phyloP scores from a whole-genome alignment of 1,140 invertebrate species.

The Habropoda laboriosa region DNA sequence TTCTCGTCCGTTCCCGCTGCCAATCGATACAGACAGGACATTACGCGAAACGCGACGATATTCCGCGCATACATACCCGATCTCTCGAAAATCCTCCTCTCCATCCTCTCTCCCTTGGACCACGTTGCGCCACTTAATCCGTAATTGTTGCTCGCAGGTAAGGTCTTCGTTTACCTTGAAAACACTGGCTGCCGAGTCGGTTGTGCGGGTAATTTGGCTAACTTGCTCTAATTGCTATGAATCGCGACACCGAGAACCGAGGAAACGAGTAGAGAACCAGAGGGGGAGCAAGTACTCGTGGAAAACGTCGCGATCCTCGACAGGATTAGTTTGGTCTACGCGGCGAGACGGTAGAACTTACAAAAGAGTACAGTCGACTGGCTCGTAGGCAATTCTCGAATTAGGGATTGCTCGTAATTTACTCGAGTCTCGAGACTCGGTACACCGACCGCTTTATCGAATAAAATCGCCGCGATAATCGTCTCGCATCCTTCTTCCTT shows the following conservation, averaged over 20 bases:
- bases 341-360: not conserved
- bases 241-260: slow-evolving; percentile 34
- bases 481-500: not conserved
- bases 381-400: not conserved
- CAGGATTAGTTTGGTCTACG: slow-evolving; percentile 18
- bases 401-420: slow-evolving; percentile 4
- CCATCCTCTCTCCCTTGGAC: not conserved
- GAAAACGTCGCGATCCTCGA: slow-evolving; percentile 17
- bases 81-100: not conserved
- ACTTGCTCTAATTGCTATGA: slow-evolving; percentile 63
- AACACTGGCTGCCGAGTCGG: slow-evolving; percentile 27
- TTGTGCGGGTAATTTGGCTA: slow-evolving; percentile 59
- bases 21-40: slow-evolving; percentile 56
- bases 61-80: slow-evolving; percentile 17
- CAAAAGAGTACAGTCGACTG: not conserved
- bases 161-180: slow-evolving; percentile 38
- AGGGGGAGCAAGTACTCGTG: not conserved
- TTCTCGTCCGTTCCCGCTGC: not conserved
- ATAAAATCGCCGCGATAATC: not conserved
- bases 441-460: not conserved
- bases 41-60: slow-evolving; percentile 49
- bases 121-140: slow-evolving; percentile 48
- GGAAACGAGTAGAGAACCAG: not conserved
- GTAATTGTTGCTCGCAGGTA: slow-evolving; percentile 20
- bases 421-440: slow-evolving; percentile 1